Conservation (phyloP, 2,797 vertebrate species). For the Coracias cyanogaster region DNA sequence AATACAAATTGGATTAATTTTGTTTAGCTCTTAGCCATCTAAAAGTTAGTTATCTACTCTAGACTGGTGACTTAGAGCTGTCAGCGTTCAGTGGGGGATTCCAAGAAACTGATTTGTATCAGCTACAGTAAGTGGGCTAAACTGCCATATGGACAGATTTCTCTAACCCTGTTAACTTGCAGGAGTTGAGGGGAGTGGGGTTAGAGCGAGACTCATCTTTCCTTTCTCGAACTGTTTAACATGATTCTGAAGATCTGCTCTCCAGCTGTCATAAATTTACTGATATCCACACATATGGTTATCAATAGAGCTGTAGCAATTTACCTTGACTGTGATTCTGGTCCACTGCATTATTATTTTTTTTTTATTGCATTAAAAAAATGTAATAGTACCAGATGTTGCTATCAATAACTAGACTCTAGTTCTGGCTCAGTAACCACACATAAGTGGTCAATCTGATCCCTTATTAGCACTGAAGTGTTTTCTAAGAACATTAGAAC, state of each 20-base stretch:
- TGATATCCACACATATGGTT: rapidly evolving
- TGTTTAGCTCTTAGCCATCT: neutral
- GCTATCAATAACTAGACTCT: neutral
- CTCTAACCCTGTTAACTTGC: neutral
- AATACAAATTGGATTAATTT: neutral
- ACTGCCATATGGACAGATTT: neutral
- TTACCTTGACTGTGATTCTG: neutral
- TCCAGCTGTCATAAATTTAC: neutral
- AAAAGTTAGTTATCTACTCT: neutral
- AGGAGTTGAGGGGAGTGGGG: neutral
- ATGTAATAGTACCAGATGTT: neutral
- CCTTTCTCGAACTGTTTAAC: neutral
- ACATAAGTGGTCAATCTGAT: neutral
- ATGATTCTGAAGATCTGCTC: neutral
- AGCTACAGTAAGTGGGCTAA: neutral
- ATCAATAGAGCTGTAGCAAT: neutral
- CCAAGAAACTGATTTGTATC: neutral
- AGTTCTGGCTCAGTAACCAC: neutral
- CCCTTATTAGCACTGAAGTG: neutral
- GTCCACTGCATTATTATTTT: neutral
- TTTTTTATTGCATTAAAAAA: neutral
- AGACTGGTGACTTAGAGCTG: neutral
- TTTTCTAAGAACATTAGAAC: neutral
- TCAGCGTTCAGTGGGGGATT: neutral
- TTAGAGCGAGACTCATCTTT: neutral